Evolutionary conservation across 2,888 invertebrate species (phyloP).

Genomic region (Agriopis leucophaearia): DNA sequence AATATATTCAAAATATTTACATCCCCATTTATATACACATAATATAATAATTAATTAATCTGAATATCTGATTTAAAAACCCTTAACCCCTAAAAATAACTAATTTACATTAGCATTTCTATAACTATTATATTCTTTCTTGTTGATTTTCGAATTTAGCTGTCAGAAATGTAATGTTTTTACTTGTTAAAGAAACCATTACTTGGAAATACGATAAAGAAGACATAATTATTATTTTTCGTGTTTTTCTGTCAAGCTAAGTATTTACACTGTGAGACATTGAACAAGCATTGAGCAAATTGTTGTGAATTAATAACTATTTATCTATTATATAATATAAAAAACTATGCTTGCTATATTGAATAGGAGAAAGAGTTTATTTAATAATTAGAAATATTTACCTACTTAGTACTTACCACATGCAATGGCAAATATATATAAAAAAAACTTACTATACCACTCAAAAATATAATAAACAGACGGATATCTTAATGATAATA

Average conservation of each 20-base stretch:
- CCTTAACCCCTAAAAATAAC: neutral
- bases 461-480: neutral
- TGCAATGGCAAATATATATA: neutral
- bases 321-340: neutral
- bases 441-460: neutral
- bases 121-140: neutral
- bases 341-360: neutral
- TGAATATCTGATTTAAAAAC: neutral
- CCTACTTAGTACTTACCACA: neutral
- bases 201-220: no score
- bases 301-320: constrained; percentile 21
- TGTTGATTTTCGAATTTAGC: neutral
- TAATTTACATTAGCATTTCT: neutral
- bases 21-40: constrained; percentile 4
- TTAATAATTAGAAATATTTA: neutral
- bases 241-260: constrained; percentile 35
- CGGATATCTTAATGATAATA: neutral
- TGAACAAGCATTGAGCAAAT: constrained; percentile 68
- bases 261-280: constrained; percentile 52
- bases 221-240: neutral
- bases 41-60: neutral
- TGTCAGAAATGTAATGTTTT: neutral
- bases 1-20: constrained; percentile 46
- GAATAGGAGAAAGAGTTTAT: neutral
- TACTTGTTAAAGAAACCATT: neutral